Percentiles rank a stretch among this genome's conserved stretches.
phyloP scores from a whole-genome alignment of 2,888 invertebrate genomes.

The Falcaria lacertinaria region DNA sequence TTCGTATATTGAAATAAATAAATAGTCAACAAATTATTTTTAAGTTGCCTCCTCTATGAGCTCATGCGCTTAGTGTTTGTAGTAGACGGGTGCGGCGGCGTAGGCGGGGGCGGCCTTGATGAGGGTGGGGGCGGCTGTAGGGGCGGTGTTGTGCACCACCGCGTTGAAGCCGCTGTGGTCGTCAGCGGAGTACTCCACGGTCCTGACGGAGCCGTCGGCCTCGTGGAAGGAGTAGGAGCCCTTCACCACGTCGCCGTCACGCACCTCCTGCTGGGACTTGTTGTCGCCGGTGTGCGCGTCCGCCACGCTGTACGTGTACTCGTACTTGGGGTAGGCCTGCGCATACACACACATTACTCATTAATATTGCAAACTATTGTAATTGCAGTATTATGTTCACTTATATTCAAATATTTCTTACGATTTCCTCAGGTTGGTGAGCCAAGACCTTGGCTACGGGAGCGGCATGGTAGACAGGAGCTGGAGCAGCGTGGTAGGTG shows the following conservation, averaged over 20 bases:
- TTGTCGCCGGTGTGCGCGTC: conserved; percentile 76
- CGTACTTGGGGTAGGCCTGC: conserved; percentile 65
- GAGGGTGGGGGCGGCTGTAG: conserved; percentile 43
- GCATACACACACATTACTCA: background rate
- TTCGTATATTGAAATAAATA: conserved; percentile 36
- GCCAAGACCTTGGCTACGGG: conserved; percentile 22
- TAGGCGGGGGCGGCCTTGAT: conserved; percentile 47
- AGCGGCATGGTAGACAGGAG: conserved; percentile 19
- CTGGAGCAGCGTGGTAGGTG: conserved; percentile 27
- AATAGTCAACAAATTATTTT: conserved; percentile 25
- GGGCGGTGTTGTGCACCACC: conserved; percentile 55
- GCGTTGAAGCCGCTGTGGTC: conserved; percentile 69
- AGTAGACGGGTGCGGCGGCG: conserved; percentile 38
- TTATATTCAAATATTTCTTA: background rate
- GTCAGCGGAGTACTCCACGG: conserved; percentile 72
- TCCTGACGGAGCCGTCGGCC: conserved; percentile 71
- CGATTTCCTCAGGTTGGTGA: conserved; percentile 10
- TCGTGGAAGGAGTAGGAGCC: conserved; percentile 71
- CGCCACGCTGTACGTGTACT: conserved; percentile 71
- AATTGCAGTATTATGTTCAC: background rate
- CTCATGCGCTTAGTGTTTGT: conserved; percentile 37
- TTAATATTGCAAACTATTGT: background rate
- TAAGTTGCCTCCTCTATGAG: no score
- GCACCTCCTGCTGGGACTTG: conserved; percentile 69
- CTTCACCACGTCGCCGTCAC: conserved; percentile 72